A percentile compares a stretch with the other conserved stretches of the same genome.
Evolutionary conservation across 2,888 invertebrate species (phyloP).

Genomic region (Amblyjoppa fuscipennis): DNA sequence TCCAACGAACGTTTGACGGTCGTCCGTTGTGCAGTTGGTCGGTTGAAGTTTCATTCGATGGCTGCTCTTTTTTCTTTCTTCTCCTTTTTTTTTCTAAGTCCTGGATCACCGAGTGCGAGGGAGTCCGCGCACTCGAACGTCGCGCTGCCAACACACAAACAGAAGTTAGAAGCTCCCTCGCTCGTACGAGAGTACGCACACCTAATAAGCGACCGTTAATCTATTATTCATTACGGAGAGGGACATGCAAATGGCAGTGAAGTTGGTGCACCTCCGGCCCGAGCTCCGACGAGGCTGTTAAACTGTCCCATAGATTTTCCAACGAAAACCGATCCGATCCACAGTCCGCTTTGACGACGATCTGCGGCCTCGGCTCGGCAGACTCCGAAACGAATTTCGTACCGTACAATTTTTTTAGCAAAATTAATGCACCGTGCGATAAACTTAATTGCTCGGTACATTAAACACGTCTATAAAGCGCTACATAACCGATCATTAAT

Average conservation of each 20-base stretch:
- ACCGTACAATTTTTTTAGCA: too few relatives aligned
- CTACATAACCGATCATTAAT: too few relatives aligned
- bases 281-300: conserved; percentile 7
- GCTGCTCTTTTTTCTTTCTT: not conserved
- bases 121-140: not conserved
- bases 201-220: conserved; percentile 83
- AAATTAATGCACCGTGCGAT: too few relatives aligned
- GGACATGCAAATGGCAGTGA: conserved; percentile 75
- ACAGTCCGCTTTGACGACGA: not conserved
- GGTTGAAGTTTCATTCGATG: conserved; percentile 12
- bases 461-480: too few relatives aligned
- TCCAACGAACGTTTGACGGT: conserved; percentile 83
- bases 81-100: not conserved
- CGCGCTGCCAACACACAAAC: not conserved
- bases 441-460: too few relatives aligned
- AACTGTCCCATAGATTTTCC: not conserved
- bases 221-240: conserved; percentile 81
- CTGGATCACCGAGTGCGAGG: not conserved
- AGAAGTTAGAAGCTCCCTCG: conserved; percentile 4
- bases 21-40: conserved; percentile 70
- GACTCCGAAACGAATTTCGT: not conserved
- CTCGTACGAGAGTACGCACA: conserved; percentile 66
- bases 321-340: conserved; percentile 16
- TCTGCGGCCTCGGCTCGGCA: not conserved
- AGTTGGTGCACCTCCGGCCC: conserved; percentile 34